A percentile compares a stretch with the other conserved stretches of the same genome.
phyloP scores from a whole-genome alignment of 2,113 vertebrate genomes.

The Lycocorax pyrrhopterus region DNA sequence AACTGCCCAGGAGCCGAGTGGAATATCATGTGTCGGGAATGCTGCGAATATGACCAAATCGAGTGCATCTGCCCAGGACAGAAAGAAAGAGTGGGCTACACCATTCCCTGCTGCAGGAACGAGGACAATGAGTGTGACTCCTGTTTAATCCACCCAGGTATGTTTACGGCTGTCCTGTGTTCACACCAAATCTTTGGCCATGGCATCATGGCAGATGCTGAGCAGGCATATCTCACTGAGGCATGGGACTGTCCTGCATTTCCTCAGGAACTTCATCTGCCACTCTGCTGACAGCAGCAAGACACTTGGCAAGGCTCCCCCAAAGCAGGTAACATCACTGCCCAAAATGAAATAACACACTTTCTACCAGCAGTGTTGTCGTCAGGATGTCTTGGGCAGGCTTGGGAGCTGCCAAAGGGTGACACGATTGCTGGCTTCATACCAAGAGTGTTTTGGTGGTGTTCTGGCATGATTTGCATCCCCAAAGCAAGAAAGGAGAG shows the following conservation, averaged over 20 bases:
- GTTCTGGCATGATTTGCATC: background rate
- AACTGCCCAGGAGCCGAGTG: constrained; percentile 93
- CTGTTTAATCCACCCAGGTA: constrained; percentile 96
- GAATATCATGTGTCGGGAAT: constrained; percentile 95
- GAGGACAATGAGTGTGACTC: constrained; percentile 93
- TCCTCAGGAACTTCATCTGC: background rate
- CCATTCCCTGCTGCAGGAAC: constrained; percentile 95
- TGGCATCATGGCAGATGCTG: background rate
- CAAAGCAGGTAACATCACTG: background rate
- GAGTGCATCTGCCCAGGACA: constrained; percentile 88
- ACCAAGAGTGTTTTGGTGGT: background rate
- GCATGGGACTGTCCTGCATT: background rate
- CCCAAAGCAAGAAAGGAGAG: background rate
- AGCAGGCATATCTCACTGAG: background rate
- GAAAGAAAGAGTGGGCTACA: constrained; percentile 89
- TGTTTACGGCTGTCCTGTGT: background rate
- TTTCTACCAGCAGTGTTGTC: background rate
- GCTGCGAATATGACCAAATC: constrained; percentile 93
- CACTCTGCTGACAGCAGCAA: background rate
- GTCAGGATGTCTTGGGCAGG: background rate
- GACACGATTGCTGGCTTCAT: background rate
- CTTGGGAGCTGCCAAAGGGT: background rate
- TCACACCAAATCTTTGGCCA: background rate
- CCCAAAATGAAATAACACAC: background rate
- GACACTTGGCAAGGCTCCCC: background rate